Evolutionary conservation across 2,113 vertebrate species (phyloP).

Genomic region (Pluvianellus socialis): DNA sequence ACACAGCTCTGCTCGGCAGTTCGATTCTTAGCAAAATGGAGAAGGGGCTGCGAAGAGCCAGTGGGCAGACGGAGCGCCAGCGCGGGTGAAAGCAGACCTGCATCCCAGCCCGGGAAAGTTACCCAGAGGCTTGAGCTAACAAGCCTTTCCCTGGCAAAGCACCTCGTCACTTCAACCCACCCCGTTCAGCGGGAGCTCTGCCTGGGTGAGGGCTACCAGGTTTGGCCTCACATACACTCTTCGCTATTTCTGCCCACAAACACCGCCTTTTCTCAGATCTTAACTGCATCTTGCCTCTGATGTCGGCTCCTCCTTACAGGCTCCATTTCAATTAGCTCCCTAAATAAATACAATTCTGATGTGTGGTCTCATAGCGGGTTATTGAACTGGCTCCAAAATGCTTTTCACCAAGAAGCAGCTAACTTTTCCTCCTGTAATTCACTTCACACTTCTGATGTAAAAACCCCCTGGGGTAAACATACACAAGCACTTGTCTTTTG

Average conservation of each 20-base stretch:
- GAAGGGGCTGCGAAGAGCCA: accelerated
- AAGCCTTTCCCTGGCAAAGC: not conserved
- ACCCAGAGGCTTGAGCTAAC: not conserved
- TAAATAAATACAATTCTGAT: constrained; percentile 38
- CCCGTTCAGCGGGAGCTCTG: not conserved
- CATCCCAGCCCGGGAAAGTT: accelerated
- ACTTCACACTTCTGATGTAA: constrained; percentile 39
- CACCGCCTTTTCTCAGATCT: not conserved
- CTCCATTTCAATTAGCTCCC: constrained; percentile 38
- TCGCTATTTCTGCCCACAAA: not conserved
- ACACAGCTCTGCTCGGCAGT: accelerated
- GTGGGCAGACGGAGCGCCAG: accelerated
- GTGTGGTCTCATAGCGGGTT: constrained; percentile 38
- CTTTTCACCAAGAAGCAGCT: constrained; percentile 13
- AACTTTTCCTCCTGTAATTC: constrained; percentile 16
- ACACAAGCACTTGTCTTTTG: not conserved
- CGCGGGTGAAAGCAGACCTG: not conserved
- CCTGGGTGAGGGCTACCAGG: not conserved
- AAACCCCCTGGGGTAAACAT: not conserved
- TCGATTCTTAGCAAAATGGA: accelerated
- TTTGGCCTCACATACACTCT: not conserved
- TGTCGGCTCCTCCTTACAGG: not conserved
- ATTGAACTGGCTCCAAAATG: constrained; percentile 37
- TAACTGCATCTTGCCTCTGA: not conserved
- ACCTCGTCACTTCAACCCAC: not conserved